These are phyloP conservation scores for Falco peregrinus DNA, from an alignment of 2,797 vertebrate genomes.

Conservation along the genomic window DNA sequence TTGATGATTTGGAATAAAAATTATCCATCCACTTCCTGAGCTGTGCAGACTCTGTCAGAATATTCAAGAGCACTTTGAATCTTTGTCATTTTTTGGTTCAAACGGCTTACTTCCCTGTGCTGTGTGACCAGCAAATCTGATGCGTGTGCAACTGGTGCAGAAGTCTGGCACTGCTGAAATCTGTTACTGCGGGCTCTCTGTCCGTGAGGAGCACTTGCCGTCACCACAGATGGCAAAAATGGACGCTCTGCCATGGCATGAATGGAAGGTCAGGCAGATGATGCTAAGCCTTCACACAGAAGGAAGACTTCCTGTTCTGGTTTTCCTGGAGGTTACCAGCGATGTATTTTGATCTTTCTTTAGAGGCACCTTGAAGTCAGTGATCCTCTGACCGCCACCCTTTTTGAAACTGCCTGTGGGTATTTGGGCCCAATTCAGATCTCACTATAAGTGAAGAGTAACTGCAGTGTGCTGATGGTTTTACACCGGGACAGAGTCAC, in stretches of 20 bases:
- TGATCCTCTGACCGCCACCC: background rate
- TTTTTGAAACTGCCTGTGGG: background rate
- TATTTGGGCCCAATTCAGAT: background rate
- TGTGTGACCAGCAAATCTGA: background rate
- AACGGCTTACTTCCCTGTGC: background rate
- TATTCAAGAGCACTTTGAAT: background rate
- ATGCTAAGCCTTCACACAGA: background rate
- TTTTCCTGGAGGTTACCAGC: background rate
- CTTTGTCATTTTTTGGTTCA: background rate
- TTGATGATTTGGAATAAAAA: background rate
- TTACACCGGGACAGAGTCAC: background rate
- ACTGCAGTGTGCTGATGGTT: background rate
- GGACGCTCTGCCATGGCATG: background rate
- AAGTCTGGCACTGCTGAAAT: background rate
- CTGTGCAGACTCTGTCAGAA: background rate
- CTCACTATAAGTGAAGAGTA: background rate
- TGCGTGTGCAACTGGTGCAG: background rate
- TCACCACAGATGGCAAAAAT: background rate
- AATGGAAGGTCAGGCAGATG: background rate
- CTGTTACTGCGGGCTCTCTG: background rate
- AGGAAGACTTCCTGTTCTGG: background rate
- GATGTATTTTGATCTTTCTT: background rate
- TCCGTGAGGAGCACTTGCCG: background rate
- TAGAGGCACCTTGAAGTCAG: background rate
- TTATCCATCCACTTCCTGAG: background rate